Conservation (phyloP, 1,140 invertebrate species). For the Drosophila ficusphila region DNA sequence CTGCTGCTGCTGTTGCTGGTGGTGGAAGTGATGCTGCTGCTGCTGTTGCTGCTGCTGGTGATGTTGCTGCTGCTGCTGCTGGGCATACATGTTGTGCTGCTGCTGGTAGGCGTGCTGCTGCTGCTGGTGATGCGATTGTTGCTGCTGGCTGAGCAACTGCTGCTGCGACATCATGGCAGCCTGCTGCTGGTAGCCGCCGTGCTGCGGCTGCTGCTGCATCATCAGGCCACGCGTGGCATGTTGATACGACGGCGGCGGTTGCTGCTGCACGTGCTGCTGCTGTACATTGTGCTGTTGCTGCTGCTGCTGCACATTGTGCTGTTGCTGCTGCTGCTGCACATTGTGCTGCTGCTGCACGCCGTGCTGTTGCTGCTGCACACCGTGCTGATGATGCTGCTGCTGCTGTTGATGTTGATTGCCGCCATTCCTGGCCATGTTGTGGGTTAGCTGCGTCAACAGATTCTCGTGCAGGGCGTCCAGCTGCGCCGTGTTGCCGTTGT, state of each 20-base stretch:
- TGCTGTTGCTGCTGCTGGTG: conserved; percentile 62
- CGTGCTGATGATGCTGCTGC: conserved; percentile 49
- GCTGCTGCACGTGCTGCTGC: conserved; percentile 52
- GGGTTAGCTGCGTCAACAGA: conserved; percentile 85
- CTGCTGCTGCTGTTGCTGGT: conserved; percentile 74
- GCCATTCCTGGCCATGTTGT: conserved; percentile 76
- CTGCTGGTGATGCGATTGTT: conserved; percentile 58
- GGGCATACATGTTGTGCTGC: conserved; percentile 55
- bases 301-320: too few species aligned
- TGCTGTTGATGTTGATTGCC: conserved; percentile 35
- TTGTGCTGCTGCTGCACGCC: conserved; percentile 47
- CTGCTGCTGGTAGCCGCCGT: conserved; percentile 65
- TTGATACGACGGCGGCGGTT: conserved; percentile 84
- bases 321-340: conserved; percentile 49
- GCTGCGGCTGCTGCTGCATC: conserved; percentile 84
- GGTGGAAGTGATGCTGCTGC: conserved; percentile 63
- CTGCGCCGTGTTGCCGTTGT: conserved; percentile 56
- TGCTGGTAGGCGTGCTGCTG: conserved; percentile 56
- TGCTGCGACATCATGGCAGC: conserved; percentile 44
- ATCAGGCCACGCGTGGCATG: conserved; percentile 83
- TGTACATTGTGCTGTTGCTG: too few species aligned
- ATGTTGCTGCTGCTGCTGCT: conserved; percentile 62
- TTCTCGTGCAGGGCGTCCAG: conserved; percentile 89
- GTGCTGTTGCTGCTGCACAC: conserved; percentile 39
- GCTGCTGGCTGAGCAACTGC: conserved; percentile 42